Base-by-base conservation (phyloP, 2,113 vertebrate species). In the Argyrosomus japonicus region DNA sequence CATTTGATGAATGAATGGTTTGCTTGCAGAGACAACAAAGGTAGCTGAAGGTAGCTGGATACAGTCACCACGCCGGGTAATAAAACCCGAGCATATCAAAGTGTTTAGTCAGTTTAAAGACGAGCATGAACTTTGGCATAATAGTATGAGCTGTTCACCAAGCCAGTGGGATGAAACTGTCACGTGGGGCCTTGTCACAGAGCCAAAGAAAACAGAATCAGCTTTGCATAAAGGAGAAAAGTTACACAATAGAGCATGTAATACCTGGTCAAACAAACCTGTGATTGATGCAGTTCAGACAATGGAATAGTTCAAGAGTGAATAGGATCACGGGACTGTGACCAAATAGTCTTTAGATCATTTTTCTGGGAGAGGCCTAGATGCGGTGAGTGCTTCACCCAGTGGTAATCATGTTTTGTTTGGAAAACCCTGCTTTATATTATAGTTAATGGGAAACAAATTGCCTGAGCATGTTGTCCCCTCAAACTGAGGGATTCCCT, bases 371-470 rank as follows among this genome's bases (percentile, higher is more conserved):
- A 81, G 83, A 85, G 82, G 87, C 79, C 61, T 27, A 6, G 5
- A 72, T 77, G 72, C n/a, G 51, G 79, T 43, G 4, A 61, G 58
- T 54, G 40, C 88, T 89, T 86, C 56, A 65, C 68, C 81, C 73
- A 65, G 51, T 81, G n/a, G 73, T 83, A 79, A 91, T 87, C 79
- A 56, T 86, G 88, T 89, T 94, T 90, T 91, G 86, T 89, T 93
- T 93, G 88, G 91, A 90, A 87, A 91, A 85, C 51, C 68, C 71
- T 79, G 81, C 80, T 82, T 75, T 78, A 74, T 79, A 83, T 93
- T 88, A 88, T 53, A 84, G 77, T 79, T 93, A 93, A 94, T 93
- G 77, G 89, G 81, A 90, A 94, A 92, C 92, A 91, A 94, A 94
- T 94, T 93, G 90, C 60, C 86, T 53, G 18, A 90, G 86, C 88